phyloP scores from a whole-genome alignment of 2,113 vertebrate genomes.

The Malurus alboscapulatus region DNA sequence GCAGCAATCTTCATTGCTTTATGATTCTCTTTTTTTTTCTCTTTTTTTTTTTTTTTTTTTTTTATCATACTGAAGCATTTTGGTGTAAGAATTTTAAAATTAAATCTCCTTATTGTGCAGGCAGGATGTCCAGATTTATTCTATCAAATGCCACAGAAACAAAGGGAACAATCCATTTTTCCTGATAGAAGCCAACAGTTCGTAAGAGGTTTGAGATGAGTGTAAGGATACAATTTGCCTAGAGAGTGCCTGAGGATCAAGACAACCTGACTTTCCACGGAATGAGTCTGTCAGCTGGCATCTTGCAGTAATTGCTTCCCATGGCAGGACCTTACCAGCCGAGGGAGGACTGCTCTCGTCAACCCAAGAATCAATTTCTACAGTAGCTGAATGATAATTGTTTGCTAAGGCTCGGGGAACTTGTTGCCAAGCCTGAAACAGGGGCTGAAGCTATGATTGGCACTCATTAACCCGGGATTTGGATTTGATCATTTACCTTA shows the following conservation, averaged over 20 bases:
- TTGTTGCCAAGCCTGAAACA: slow-evolving; percentile 84
- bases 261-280: slow-evolving; percentile 85
- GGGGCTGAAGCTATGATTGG: slow-evolving; percentile 85
- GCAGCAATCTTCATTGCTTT: slow-evolving; percentile 63
- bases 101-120: slow-evolving; percentile 80
- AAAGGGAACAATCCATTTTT: slow-evolving; percentile 89
- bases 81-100: slow-evolving; percentile 75
- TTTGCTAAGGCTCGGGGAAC: slow-evolving; percentile 83
- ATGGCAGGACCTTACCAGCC: slow-evolving; percentile 92
- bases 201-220: slow-evolving; percentile 92
- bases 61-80: slow-evolving; percentile 71
- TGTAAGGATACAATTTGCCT: slow-evolving; percentile 95
- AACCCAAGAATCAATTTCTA: slow-evolving; percentile 89
- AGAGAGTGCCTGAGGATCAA: slow-evolving; percentile 94
- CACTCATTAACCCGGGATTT: slow-evolving; percentile 86
- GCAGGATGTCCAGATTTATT: slow-evolving; percentile 79
- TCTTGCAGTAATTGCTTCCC: slow-evolving; percentile 97
- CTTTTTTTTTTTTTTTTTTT: slow-evolving; percentile 65
- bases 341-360: slow-evolving; percentile 81
- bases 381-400: slow-evolving; percentile 89
- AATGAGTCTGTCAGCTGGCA: slow-evolving; percentile 96
- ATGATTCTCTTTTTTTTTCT: slow-evolving; percentile 59
- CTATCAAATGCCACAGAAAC: slow-evolving; percentile 83
- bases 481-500: slow-evolving; percentile 65
- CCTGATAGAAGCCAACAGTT: slow-evolving; percentile 90